Conservation (phyloP, 1,140 invertebrate species). For the Drosophila murphyi region DNA sequence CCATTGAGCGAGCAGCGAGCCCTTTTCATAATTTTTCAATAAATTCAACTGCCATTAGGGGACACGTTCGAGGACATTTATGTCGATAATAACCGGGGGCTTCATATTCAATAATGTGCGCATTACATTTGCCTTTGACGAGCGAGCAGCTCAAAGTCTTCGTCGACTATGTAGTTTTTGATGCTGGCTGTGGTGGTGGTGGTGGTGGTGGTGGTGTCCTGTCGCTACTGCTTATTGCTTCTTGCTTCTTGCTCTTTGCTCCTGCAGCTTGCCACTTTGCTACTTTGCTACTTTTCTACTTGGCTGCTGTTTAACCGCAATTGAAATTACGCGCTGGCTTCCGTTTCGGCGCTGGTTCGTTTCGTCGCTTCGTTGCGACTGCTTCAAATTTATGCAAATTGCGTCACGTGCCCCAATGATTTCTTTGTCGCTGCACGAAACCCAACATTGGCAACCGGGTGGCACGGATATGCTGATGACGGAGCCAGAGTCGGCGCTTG, state of each 20-base stretch:
- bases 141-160: constrained; percentile 36
- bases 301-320: constrained; percentile 82
- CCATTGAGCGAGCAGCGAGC: constrained; percentile 13
- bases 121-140: constrained; percentile 55
- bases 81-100: constrained; percentile 55
- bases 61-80: constrained; percentile 39
- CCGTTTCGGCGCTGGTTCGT: constrained; percentile 55
- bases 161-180: constrained; percentile 30
- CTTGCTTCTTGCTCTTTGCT: constrained; percentile 49
- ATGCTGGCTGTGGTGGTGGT: background rate
- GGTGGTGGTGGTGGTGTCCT: constrained; percentile 5
- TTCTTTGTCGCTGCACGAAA: constrained; percentile 70
- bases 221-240: constrained; percentile 6
- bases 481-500: constrained; percentile 9
- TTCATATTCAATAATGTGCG: constrained; percentile 71
- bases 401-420: constrained; percentile 83
- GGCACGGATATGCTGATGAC: constrained; percentile 27
- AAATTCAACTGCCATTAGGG: constrained; percentile 60
- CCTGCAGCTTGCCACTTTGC: constrained; percentile 53
- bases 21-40: constrained; percentile 75
- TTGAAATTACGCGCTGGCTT: constrained; percentile 79
- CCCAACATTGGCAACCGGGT: constrained; percentile 16
- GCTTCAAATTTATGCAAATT: constrained; percentile 83
- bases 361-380: constrained; percentile 25
- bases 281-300: constrained; percentile 76